Evolutionary conservation across 2,113 vertebrate species (phyloP), one percentile per base, ranked within the genome.

Genomic region (Sphyrna mokarran): DNA sequence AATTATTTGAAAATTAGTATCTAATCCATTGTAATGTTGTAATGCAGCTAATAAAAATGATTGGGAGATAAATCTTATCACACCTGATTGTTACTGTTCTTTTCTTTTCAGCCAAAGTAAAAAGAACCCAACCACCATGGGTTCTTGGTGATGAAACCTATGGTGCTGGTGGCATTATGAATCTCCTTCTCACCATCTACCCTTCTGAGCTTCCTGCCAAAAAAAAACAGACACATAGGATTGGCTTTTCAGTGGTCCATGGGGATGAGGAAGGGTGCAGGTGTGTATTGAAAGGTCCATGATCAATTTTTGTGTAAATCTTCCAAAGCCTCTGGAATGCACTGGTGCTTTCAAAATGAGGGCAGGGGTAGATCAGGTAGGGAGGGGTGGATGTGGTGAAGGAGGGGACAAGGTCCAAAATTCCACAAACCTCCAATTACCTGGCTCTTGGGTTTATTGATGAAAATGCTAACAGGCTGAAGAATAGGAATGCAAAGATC

Each of bases 111-210:
- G 99, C 97, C 95, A 99, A 98, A 96, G 98, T 97, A 54, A 99
- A 98, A 96, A 97, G 98, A 69, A 96, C 97, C 1, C 99, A 99
- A 97, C 98, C 98, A 0, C 95, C 96, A 0, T 99, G 99, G 99
- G n/a, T n/a, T n/a, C n/a, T n/a, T 0, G 4, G 22, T 4, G 22
- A 23, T 70, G 20, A 22, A 70, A 23, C 20, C 69, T 70, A 22
- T 22, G 22, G 4, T 22, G 6, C 22, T 70, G 69, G 18, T 70
- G 22, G 18, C 6, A 0, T 70, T 70, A 22, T 23, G 7, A 6
- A 72, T 9, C 70, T 33, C 70, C 26, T 72, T 72, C 22, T 29
- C 7, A 22, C 18, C 69, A 70, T 70, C 4, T 22, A 70, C 1
- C 23, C 26, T 29, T 29, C 26, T 72, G 5, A 72, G 26, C 26